Conservation (phyloP, 2,888 invertebrate species). For the Steinernema hermaphroditum region DNA sequence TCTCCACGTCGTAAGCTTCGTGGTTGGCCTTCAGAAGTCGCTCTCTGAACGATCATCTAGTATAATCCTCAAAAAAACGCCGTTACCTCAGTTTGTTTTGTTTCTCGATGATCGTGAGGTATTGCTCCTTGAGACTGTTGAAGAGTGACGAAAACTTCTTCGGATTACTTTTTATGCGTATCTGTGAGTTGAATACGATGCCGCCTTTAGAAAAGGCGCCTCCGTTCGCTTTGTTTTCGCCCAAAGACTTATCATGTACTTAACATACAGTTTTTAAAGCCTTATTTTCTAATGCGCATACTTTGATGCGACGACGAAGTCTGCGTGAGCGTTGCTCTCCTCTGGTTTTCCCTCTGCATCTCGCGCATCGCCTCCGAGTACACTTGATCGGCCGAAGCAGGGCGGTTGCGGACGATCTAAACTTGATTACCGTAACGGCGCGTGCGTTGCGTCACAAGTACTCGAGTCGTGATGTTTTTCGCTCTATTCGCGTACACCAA, state of each 20-base stretch:
- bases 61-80: not conserved
- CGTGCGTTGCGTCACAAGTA: slow-evolving; percentile 63
- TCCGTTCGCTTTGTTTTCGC: slow-evolving; percentile 32
- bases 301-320: slow-evolving; percentile 54
- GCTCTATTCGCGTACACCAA: slow-evolving; percentile 90
- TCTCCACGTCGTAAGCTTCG: slow-evolving; percentile 61
- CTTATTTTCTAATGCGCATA: slow-evolving; percentile 34
- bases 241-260: not conserved
- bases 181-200: slow-evolving; percentile 13
- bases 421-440: slow-evolving; percentile 28
- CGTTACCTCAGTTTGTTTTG: slow-evolving; percentile 56
- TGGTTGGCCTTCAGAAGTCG: slow-evolving; percentile 81
- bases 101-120: slow-evolving; percentile 54
- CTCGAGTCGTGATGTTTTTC: slow-evolving; percentile 87
- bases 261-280: not conserved
- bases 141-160: slow-evolving; percentile 47
- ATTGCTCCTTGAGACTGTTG: slow-evolving; percentile 60
- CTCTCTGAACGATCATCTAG: slow-evolving; percentile 46
- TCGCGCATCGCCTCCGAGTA: slow-evolving; percentile 57
- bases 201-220: slow-evolving; percentile 31
- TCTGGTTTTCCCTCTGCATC: slow-evolving; percentile 49
- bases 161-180: not conserved
- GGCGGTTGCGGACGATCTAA: slow-evolving; percentile 52
- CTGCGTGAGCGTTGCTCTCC: slow-evolving; percentile 45
- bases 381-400: slow-evolving; percentile 61